Conservation (phyloP, 2,113 vertebrate species). For the Ictalurus punctatus region DNA sequence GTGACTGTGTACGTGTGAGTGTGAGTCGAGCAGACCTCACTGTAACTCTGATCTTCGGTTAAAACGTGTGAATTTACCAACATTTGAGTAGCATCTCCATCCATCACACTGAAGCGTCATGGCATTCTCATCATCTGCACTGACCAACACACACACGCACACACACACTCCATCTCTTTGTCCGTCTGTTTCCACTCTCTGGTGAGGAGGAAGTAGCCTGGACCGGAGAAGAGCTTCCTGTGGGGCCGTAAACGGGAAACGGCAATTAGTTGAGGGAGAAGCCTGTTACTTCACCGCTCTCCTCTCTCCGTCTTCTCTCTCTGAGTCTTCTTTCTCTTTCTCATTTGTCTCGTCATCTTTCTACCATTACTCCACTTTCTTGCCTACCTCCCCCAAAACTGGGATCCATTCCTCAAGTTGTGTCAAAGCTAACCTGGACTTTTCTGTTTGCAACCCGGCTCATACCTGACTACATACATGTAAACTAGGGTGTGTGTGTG, state of each 20-base stretch:
- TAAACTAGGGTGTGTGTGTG: background rate
- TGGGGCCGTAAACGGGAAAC: slow-evolving; percentile 74
- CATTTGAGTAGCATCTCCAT: slow-evolving; percentile 11
- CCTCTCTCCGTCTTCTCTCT: background rate
- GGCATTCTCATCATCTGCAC: slow-evolving; percentile 15
- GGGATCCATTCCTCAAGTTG: background rate
- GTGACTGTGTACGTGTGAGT: background rate
- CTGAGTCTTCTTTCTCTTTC: background rate
- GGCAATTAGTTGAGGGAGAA: slow-evolving; percentile 51
- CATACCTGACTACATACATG: background rate
- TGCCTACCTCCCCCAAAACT: background rate
- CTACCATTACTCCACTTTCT: background rate
- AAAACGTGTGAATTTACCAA: background rate
- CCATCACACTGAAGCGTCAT: background rate
- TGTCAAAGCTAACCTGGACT: background rate
- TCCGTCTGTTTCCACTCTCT: slow-evolving; percentile 42
- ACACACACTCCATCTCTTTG: slow-evolving; percentile 20
- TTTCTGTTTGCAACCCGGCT: background rate
- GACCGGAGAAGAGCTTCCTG: slow-evolving; percentile 74
- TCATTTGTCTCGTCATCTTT: background rate
- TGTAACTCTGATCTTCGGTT: slow-evolving; percentile 13
- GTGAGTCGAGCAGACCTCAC: background rate
- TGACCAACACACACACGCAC: slow-evolving; percentile 17
- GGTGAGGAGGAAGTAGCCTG: slow-evolving; percentile 72
- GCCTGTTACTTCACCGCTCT: background rate